phyloP scores from a whole-genome alignment of 1,140 invertebrate genomes.

The Theocolax elegans region DNA sequence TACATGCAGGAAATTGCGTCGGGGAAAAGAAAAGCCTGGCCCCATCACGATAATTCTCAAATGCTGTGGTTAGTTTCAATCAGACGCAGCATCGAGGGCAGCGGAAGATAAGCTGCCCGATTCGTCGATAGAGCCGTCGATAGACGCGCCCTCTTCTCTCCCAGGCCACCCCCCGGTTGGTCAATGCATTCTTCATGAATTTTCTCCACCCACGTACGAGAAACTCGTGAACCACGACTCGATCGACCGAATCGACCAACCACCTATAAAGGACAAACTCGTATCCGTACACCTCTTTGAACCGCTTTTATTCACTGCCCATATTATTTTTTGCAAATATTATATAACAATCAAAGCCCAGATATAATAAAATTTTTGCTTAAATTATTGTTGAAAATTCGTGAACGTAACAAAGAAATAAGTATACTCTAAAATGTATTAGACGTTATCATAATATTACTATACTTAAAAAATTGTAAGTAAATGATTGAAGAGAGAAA shows the following conservation, averaged over 20 bases:
- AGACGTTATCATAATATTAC: too few relatives aligned
- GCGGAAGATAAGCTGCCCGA: constrained; percentile 9
- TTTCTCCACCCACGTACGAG: constrained; percentile 13
- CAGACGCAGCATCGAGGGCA: not conserved
- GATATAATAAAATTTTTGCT: too few relatives aligned
- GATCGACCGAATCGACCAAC: not conserved
- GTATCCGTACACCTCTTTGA: too few relatives aligned
- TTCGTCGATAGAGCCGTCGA: constrained; percentile 16
- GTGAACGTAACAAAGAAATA: too few relatives aligned
- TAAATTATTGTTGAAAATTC: too few relatives aligned
- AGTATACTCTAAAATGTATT: too few relatives aligned
- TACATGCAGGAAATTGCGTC: not conserved
- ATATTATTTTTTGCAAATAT: too few relatives aligned
- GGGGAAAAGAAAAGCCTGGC: not conserved
- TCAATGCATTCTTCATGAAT: constrained; percentile 10
- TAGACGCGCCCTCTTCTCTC: constrained; percentile 16
- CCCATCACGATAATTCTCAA: constrained; percentile 18
- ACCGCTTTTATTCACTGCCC: too few relatives aligned
- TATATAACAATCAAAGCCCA: too few relatives aligned
- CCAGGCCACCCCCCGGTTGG: not conserved
- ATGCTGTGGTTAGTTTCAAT: constrained; percentile 23
- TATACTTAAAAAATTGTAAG: too few relatives aligned
- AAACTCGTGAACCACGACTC: not conserved
- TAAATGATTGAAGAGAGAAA: too few relatives aligned
- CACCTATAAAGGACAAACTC: too few relatives aligned